Conservation (phyloP, 2,797 vertebrate species). For the Cuculus canorus region DNA sequence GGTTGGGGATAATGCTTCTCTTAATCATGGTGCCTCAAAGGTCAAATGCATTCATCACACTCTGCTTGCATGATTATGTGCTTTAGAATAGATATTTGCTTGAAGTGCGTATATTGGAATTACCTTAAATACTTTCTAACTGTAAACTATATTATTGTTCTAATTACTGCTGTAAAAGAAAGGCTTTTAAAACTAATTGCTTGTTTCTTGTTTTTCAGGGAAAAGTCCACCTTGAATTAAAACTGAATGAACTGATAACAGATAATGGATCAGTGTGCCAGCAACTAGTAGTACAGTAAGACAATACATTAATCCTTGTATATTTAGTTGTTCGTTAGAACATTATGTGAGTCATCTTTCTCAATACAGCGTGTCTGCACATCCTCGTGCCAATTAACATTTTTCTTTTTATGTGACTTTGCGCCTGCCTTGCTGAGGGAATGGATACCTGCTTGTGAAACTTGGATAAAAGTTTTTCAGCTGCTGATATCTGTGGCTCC, state of each 20-base stretch:
- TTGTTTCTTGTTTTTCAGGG: slow-evolving; percentile 80
- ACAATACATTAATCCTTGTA: slow-evolving; percentile 52
- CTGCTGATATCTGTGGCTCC: neutral
- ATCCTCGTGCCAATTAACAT: neutral
- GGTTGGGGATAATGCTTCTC: neutral
- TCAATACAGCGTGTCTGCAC: neutral
- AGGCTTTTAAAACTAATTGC: neutral
- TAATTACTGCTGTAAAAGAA: neutral
- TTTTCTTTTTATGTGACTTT: neutral
- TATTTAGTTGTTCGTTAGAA: neutral
- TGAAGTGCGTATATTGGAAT: neutral
- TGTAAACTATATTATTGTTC: neutral
- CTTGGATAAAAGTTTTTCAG: neutral
- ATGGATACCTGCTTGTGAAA: neutral
- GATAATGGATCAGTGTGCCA: slow-evolving; percentile 93
- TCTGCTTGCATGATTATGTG: neutral
- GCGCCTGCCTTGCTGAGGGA: neutral
- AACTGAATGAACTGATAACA: slow-evolving; percentile 95
- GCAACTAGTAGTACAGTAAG: slow-evolving; percentile 94
- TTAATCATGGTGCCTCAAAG: neutral
- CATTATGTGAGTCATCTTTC: neutral
- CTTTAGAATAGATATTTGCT: neutral
- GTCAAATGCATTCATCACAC: neutral
- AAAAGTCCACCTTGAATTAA: slow-evolving; percentile 97
- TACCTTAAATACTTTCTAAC: neutral